Evolutionary conservation across 2,888 invertebrate genomes (phyloP), one percentile per base, ranked within the genome.

Genomic region (Tridacna crocea): DNA sequence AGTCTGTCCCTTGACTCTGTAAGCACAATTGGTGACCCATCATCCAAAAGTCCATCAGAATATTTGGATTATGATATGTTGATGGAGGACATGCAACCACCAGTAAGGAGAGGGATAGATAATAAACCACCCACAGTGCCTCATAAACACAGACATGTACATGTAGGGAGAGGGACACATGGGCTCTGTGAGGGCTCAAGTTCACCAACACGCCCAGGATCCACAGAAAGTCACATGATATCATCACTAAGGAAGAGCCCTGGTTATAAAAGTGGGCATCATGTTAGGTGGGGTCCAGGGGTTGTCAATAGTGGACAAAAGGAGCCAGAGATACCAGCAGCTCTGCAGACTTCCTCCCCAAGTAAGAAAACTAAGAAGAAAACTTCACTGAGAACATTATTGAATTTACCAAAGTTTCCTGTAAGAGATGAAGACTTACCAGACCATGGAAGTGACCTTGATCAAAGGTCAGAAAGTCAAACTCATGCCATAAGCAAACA

Each of bases 221-320:
- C 83, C 10, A 60, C 72, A 15, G 81, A 79, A 12, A 82, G 83
- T 72, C 72, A 74, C n/a, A 83, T 83, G 73, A 86, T 81, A 60
- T 86, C 83, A 55, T 86, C 83, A 27, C 46, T 86, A 26, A 78
- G 85, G 26, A 86, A 86, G 70, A 86, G 85, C 63, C 85, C 85
- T 27, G 83, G 83, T 36, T 76, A 81, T 27, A 48, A 51, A 17
- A 70, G 51, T 70, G 81, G 83, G 11, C 85, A 86, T 74, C 85
- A 77, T 82, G 85, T 86, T 10, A 74, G 83, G 63, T 86, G 85
- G 85, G 85, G 78, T 17, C 85, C 85, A 36, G 83, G 78, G 13
- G 85, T 86, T 17, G 77, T 72, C 47, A 83, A 79, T 46, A 81
- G 83, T 60, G 61, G 76, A 10, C 76, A 78, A n/a, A 65, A 63